These are phyloP conservation scores for Gallinago media DNA, from an alignment of 2,113 vertebrate species.

Conservation along the genomic window DNA sequence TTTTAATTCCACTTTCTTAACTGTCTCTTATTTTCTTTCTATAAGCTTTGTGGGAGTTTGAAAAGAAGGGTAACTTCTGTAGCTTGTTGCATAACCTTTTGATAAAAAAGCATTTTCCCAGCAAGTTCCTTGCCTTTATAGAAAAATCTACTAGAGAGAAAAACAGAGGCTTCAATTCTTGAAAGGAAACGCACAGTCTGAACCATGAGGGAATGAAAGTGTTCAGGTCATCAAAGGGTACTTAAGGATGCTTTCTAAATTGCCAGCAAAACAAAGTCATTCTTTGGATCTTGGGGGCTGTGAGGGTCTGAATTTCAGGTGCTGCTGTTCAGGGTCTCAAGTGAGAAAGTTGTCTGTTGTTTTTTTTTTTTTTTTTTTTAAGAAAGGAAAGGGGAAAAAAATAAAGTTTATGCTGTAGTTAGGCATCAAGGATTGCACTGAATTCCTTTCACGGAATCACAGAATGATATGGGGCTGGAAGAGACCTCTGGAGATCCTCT, in stretches of 20 bases:
- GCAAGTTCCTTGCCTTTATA: not conserved
- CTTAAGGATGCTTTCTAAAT: conserved; percentile 14
- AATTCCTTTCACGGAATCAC: not conserved
- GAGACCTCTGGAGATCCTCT: no score
- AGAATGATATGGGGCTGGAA: no score
- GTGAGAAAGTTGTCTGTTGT: not conserved
- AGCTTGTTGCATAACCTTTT: not conserved
- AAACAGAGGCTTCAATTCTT: not conserved
- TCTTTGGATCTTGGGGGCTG: not conserved
- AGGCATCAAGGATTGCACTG: not conserved
- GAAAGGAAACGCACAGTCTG: not conserved
- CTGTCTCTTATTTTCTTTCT: not conserved
- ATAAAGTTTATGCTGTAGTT: not conserved
- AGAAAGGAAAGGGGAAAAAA: not conserved
- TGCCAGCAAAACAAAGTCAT: conserved; percentile 8
- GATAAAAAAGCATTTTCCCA: conserved; percentile 1
- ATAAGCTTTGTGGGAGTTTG: not conserved
- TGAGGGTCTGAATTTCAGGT: conserved; percentile 9
- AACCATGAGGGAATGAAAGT: conserved; percentile 1
- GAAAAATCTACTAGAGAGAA: not conserved
- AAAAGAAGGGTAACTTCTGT: not conserved
- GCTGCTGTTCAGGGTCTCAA: not conserved
- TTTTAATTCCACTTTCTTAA: not conserved
- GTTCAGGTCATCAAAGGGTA: conserved; percentile 1
- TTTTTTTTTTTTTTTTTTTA: not conserved